Evolutionary conservation across 2,888 invertebrate genomes (phyloP), one percentile per base, ranked within the genome.

Genomic region (Baronia brevicornis): DNA sequence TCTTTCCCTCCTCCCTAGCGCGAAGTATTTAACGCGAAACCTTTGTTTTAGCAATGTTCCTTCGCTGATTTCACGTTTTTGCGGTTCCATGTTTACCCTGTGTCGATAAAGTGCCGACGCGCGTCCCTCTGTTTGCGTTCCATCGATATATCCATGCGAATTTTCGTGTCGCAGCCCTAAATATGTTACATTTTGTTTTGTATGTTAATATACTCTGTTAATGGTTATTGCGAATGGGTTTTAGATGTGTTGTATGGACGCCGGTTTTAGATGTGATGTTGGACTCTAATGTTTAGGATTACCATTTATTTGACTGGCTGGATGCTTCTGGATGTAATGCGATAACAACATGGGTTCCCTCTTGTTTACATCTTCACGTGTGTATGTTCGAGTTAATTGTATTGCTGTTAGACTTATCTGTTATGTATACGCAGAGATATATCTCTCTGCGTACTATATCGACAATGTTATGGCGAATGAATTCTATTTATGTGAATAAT

Each of bases 11-110:
- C 52, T 52, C 51, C 55, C 49, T 50, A 39, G 39, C n/a, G 26
- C n/a, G n/a, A n/a, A n/a, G 28, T 24, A 32, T 32, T 37, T 30
- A 33, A 20, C 14, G 28, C 22, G 15, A 31, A 28, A 32, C 61
- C 67, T 61, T 70, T 72, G 69, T 70, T 73, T 68, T 70, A 70
- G 64, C 66, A 64, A 60, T 53, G 55, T 56, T 67, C 62, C 69
- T 69, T 60, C 64, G 72, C 72, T 68, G 74, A 74, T 63, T 62
- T 47, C 32, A 43, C 48, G 45, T 42, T 55, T 50, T 48, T 42
- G 39, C 40, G 21, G 28, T 44, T 46, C 46, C 39, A 27, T 38
- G 48, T 48, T 49, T 43, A 53, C 41, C 46, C 45, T 50, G 48
- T 55, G 56, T 65, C 60, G 59, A 66, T 66, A 60, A 53, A 51